Percentiles rank a stretch among this genome's conserved stretches.
Evolutionary conservation across 1,140 invertebrate species (phyloP).

Genomic region (Heliothis subflexa): DNA sequence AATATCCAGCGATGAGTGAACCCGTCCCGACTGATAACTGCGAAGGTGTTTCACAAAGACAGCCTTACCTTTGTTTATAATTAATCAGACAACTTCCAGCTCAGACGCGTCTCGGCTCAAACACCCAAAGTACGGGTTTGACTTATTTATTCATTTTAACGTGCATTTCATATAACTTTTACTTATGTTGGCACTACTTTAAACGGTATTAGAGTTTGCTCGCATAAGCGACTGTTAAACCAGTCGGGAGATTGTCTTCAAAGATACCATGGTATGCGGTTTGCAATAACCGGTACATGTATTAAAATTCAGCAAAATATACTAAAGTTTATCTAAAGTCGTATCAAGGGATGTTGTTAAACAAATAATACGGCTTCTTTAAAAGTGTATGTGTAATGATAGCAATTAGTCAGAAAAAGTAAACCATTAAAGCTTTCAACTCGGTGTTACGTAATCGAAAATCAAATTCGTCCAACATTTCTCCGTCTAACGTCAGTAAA

Average conservation of each 20-base stretch:
- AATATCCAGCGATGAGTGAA: constrained; percentile 1
- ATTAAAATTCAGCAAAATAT: background rate
- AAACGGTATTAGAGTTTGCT: background rate
- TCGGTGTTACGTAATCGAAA: background rate
- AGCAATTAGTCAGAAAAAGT: background rate
- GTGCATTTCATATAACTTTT: constrained; percentile 30
- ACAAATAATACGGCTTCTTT: background rate
- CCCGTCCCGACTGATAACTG: constrained; percentile 9
- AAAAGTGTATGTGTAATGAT: no score
- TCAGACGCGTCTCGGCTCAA: constrained; percentile 47
- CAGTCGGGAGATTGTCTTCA: background rate
- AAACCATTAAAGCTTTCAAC: background rate
- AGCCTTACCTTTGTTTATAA: constrained; percentile 55
- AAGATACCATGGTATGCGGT: background rate
- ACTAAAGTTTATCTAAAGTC: background rate
- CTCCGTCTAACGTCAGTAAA: constrained; percentile 4
- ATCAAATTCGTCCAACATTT: background rate
- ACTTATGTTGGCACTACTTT: constrained; percentile 6
- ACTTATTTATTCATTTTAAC: constrained; percentile 47
- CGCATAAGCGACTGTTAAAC: background rate
- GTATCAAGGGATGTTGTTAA: background rate
- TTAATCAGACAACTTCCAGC: constrained; percentile 56
- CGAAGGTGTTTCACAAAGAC: constrained; percentile 42
- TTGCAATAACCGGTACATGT: background rate
- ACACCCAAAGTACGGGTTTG: constrained; percentile 41